Evolutionary conservation across 2,888 invertebrate species (phyloP).

Genomic region (Eutolmus rufibarbis): DNA sequence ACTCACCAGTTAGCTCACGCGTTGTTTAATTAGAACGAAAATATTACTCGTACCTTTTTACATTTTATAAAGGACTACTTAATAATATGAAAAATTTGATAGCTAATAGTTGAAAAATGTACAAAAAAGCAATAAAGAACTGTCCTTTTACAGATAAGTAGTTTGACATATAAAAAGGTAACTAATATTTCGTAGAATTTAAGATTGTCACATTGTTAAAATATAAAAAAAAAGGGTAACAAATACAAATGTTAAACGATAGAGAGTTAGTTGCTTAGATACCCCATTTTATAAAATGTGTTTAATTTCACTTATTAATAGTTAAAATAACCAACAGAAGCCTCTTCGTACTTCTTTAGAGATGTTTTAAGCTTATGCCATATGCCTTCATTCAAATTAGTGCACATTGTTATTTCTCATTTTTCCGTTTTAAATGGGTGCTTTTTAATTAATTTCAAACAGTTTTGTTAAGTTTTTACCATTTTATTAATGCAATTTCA

Average conservation of each 20-base stretch:
- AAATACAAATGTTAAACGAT: background rate
- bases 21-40: background rate
- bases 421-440: background rate
- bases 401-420: background rate
- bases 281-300: background rate
- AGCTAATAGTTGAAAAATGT: background rate
- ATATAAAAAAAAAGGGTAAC: background rate
- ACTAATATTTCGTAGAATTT: background rate
- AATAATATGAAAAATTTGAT: background rate
- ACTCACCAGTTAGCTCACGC: background rate
- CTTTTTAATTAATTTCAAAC: background rate
- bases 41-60: background rate
- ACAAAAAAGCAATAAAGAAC: background rate
- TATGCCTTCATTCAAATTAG: background rate
- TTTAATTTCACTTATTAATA: background rate
- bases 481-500: background rate
- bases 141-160: background rate
- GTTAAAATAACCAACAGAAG: background rate
- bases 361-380: background rate
- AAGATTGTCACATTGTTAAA: constrained; percentile 12
- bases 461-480: background rate
- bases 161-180: background rate
- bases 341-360: background rate
- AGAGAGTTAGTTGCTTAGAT: background rate
- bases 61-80: background rate